These are phyloP conservation scores for Enteromius thamalakanensis DNA, from an alignment of 2,797 vertebrate species.

Conservation along the genomic window DNA sequence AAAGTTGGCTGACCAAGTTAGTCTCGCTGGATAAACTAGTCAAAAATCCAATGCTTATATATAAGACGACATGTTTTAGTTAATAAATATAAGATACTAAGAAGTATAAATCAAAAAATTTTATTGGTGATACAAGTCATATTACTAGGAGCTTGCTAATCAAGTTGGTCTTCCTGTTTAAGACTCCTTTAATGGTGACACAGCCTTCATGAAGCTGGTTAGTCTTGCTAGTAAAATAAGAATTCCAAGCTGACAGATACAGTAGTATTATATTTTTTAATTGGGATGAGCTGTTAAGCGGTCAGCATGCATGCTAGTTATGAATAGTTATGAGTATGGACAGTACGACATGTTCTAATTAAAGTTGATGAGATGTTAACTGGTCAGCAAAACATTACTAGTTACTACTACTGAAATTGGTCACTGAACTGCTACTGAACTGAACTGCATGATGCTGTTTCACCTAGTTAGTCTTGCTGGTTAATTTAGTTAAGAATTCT, in stretches of 20 bases:
- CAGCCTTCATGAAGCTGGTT: background rate
- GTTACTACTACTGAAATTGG: background rate
- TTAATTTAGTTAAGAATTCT: background rate
- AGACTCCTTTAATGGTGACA: background rate
- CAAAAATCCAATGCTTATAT: background rate
- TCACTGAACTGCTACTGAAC: background rate
- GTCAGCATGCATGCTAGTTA: background rate
- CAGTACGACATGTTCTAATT: background rate
- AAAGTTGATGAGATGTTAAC: background rate
- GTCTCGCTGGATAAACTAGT: background rate
- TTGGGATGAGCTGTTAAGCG: background rate
- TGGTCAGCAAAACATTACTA: background rate
- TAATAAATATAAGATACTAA: background rate
- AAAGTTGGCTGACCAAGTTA: background rate
- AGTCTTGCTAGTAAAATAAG: background rate
- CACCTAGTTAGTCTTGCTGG: background rate
- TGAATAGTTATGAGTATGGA: background rate
- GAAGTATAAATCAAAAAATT: background rate
- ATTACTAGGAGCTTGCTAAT: background rate
- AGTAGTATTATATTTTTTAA: background rate
- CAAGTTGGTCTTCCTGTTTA: background rate
- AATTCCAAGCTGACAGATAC: background rate
- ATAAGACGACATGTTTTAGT: background rate
- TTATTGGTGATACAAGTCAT: background rate
- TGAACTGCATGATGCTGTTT: background rate